Percentiles rank a stretch among this genome's conserved stretches.
Evolutionary conservation across 2,797 vertebrate species (phyloP).

Genomic region (Megaceryle alcyon): DNA sequence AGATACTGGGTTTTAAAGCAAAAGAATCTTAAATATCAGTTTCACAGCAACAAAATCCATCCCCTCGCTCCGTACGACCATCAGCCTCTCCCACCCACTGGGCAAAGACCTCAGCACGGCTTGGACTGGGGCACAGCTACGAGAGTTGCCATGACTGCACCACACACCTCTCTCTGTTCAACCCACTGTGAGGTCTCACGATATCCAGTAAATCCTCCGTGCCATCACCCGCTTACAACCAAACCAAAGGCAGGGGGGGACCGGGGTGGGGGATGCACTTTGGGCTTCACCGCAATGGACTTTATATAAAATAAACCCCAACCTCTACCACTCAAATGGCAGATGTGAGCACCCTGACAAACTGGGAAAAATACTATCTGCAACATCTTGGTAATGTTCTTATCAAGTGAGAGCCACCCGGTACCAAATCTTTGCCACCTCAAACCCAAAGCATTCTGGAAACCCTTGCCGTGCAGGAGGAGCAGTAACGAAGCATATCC

Average conservation of each 20-base stretch:
- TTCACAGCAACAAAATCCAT: neutral
- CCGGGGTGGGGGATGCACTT: neutral
- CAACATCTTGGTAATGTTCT: neutral
- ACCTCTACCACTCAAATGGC: neutral
- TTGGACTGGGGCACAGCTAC: neutral
- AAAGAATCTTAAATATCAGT: neutral
- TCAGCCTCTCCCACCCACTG: neutral
- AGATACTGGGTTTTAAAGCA: neutral
- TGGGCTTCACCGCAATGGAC: neutral
- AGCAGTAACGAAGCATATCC: neutral
- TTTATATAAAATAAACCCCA: neutral
- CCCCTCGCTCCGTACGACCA: neutral
- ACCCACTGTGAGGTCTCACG: neutral
- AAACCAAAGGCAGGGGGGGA: neutral
- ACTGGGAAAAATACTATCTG: neutral
- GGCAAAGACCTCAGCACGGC: neutral
- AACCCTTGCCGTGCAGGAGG: constrained; percentile 23
- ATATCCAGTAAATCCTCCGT: neutral
- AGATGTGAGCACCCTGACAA: rapidly evolving
- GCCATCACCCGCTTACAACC: neutral
- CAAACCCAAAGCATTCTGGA: constrained; percentile 20
- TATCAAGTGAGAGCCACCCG: neutral
- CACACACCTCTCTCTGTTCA: neutral
- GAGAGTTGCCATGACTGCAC: neutral
- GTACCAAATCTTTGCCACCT: neutral